These are phyloP conservation scores for Cygnus buccinator DNA, from an alignment of 2,113 vertebrate species.

Conservation along the genomic window DNA sequence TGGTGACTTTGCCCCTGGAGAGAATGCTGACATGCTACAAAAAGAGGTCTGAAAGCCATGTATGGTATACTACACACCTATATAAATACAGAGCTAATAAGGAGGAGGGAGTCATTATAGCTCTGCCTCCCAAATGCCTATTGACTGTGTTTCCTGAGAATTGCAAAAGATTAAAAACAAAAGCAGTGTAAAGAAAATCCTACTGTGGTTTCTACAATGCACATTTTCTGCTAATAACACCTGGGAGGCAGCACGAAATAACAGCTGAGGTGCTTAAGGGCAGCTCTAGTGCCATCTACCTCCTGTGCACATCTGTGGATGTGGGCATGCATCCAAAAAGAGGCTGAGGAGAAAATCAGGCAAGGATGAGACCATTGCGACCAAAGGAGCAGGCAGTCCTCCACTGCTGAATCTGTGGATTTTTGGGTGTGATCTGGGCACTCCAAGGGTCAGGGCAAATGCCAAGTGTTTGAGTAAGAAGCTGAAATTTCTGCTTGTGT, in stretches of 20 bases:
- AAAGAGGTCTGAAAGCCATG: neutral
- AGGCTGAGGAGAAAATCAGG: slow-evolving; percentile 72
- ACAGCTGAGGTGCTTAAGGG: slow-evolving; percentile 75
- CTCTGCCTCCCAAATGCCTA: neutral
- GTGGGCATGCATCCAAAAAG: slow-evolving; percentile 74
- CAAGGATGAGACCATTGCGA: slow-evolving; percentile 51
- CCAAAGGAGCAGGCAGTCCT: slow-evolving; percentile 50
- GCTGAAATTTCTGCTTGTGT: neutral
- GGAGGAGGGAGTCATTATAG: neutral
- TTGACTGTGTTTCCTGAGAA: slow-evolving; percentile 33
- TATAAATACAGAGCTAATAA: neutral
- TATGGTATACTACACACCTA: neutral
- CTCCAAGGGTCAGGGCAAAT: neutral
- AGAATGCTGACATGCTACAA: neutral
- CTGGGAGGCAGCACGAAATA: slow-evolving; percentile 59
- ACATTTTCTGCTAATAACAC: slow-evolving; percentile 65
- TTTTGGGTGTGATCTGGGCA: slow-evolving; percentile 48
- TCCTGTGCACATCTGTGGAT: slow-evolving; percentile 78
- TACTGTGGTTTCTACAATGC: slow-evolving; percentile 48
- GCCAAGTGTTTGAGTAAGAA: slow-evolving; percentile 2
- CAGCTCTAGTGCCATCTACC: slow-evolving; percentile 77
- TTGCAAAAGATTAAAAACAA: slow-evolving; percentile 47
- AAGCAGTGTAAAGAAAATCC: slow-evolving; percentile 37
- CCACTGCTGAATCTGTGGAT: slow-evolving; percentile 39
- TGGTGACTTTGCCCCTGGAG: neutral